Evolutionary conservation across 2,797 vertebrate species (phyloP), one percentile per base, ranked within the genome.

Genomic region (Alauda arvensis): DNA sequence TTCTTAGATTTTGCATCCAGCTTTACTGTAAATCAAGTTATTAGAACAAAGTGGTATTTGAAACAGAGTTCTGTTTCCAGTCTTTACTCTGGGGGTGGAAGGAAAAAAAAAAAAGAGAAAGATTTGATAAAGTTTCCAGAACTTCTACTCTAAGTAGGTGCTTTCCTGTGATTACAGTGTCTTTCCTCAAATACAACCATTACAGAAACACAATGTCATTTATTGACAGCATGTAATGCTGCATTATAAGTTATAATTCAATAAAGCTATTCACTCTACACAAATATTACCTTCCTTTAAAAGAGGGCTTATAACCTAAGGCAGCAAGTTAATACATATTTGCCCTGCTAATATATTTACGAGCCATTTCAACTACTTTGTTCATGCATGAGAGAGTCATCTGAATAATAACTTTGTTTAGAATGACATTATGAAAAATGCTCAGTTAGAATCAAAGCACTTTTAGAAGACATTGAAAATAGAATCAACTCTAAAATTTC

Each of bases 401-500:
- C 60, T 83, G 90, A 93, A 88, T 90, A 80, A 70, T 91, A 91
- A 90, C 69, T 53, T 92, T 69, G 31, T 94, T 91, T 91, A 82
- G 72, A 88, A 94, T 76, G 74, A 42, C 83, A 90, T 88, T 77
- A 77, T 95, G 86, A 87, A 86, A 94, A 94, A 93, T 42, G 49
- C 11, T 91, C 34, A 39, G 65, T 34, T 87, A 87, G 43, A 74
- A 76, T 83, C 83, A 93, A 88, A 92, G 72, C 45, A 66, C 78
- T 89, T 89, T 75, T 71, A 87, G 69, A 90, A 80, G 72, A 88
- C 49, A 65, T 2, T 68, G 62, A 71, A 93, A 93, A 83, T 13
- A 60, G n/a, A 85, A 88, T 70, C 39, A 71, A 37, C 56, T 87
- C 65, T 75, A 43, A 93, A 77, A 42, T 52, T 83, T 18, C 21